These are phyloP conservation scores for Tetrao urogallus DNA, from an alignment of 2,113 vertebrate genomes.

Conservation along the genomic window DNA sequence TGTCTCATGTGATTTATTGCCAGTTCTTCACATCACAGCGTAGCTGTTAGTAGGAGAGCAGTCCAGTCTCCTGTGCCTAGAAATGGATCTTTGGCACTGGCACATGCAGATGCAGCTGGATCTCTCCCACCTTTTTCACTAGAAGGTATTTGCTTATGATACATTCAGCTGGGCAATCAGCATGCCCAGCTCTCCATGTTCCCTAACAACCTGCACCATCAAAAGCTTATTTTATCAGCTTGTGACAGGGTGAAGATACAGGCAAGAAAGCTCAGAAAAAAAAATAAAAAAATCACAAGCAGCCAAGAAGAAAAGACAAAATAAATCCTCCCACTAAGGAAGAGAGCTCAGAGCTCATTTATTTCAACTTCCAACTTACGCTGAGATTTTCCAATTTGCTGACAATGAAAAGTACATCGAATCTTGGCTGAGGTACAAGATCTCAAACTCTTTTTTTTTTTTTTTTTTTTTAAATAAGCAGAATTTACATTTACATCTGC, in stretches of 20 bases:
- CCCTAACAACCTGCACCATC: neutral
- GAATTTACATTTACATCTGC: conserved; percentile 35
- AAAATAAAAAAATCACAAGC: neutral
- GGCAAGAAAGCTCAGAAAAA: neutral
- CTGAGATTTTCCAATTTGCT: conserved; percentile 63
- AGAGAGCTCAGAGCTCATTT: conserved; percentile 48
- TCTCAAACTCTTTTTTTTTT: neutral
- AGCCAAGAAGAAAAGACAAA: conserved; percentile 40
- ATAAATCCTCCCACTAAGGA: conserved; percentile 1
- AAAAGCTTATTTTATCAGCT: neutral
- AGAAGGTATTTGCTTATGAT: neutral
- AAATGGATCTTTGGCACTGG: neutral
- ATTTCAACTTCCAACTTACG: conserved; percentile 42
- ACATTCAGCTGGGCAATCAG: neutral
- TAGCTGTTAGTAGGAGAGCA: neutral
- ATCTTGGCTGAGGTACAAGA: conserved; percentile 38
- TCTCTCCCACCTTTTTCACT: neutral
- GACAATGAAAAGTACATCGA: conserved; percentile 30
- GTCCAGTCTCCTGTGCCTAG: neutral
- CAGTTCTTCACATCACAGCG: neutral
- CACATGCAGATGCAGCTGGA: neutral
- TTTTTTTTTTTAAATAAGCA: neutral
- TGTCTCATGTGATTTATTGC: neutral
- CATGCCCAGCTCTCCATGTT: neutral
- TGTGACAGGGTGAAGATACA: neutral